Base-by-base conservation (phyloP, 2,113 vertebrate species). In the Ceuthmochares aereus region DNA sequence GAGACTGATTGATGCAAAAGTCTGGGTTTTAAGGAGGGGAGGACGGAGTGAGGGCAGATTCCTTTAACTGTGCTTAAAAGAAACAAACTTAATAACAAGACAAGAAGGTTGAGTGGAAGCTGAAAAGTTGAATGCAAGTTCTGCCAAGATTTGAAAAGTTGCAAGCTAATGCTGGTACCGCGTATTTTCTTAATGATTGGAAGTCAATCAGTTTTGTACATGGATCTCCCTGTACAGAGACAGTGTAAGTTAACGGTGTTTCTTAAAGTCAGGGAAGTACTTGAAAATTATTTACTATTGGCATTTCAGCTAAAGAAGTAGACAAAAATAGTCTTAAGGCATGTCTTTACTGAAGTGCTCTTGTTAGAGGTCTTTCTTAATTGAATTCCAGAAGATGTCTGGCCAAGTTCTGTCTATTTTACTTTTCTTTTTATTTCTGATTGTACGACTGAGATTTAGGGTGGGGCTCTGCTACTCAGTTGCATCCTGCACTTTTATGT, bases 61-160 rank as follows among this genome's bases (percentile, higher is more conserved):
- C 87, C 72, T 96, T 87, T 47, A 67, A 92, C 51, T 83, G 63
- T 49, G 60, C 76, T 92, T 69, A 70, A 95, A 93, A 90, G 91
- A 93, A 88, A 83, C 62, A 91, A 91, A 90, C 84, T 82, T 67
- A 66, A 91, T 93, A 96, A 96, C 90, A 94, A 90, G 93, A 52
- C 82, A 86, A 59, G 55, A 47, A 91, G 85, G 67, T 59, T 87
- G 87, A 96, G 91, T 93, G 91, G 84, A 95, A 93, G 72, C 75
- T 95, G 95, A 94, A 82, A 93, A 59, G 85, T 73, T 93, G 92
- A 73, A 79, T 37, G 62, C 29, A 70, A 77, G 56, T 67, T 90
- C 79, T 96, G 95, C 93, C 95, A 96, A 94, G 87, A 91, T 73
- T 63, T 95, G 68, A 77, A 73, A 85, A 93, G 87, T 94, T 94